These are phyloP conservation scores for Lagopus muta DNA, from an alignment of 2,113 vertebrate genomes.

Conservation along the genomic window DNA sequence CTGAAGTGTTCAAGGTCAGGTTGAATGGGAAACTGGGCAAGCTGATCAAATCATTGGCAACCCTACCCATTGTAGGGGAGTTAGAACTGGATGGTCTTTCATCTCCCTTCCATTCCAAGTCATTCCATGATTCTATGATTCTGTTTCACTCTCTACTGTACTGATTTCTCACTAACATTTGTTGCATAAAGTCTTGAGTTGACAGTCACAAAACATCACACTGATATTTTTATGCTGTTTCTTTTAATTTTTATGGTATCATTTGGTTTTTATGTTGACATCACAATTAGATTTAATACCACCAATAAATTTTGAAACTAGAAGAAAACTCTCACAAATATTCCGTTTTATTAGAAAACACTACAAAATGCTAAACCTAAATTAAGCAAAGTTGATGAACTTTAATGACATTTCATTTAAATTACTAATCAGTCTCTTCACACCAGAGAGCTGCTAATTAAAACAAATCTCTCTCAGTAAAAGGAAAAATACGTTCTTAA, in stretches of 20 bases:
- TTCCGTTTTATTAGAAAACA: not conserved
- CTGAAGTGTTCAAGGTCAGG: not conserved
- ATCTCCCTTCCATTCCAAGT: not conserved
- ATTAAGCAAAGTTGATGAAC: not conserved
- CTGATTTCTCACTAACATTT: not conserved
- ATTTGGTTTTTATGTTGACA: not conserved
- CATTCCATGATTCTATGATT: not conserved
- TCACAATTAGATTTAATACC: not conserved
- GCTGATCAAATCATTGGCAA: not conserved
- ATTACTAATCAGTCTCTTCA: not conserved
- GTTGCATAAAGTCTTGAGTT: not conserved
- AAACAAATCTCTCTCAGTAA: not conserved
- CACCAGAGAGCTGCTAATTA: not conserved
- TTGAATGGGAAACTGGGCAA: not conserved
- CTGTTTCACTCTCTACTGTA: fast-evolving
- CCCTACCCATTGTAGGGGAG: not conserved
- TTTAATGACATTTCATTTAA: not conserved
- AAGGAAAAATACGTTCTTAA: not conserved
- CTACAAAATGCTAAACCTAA: not conserved
- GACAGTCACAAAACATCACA: not conserved
- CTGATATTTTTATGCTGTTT: not conserved
- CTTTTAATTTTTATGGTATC: not conserved
- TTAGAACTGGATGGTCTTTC: not conserved
- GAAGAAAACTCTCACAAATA: not conserved
- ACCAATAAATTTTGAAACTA: not conserved